Evolutionary conservation across 2,888 invertebrate genomes (phyloP), one percentile per base, ranked within the genome.

Genomic region (Calameuta filiformis): DNA sequence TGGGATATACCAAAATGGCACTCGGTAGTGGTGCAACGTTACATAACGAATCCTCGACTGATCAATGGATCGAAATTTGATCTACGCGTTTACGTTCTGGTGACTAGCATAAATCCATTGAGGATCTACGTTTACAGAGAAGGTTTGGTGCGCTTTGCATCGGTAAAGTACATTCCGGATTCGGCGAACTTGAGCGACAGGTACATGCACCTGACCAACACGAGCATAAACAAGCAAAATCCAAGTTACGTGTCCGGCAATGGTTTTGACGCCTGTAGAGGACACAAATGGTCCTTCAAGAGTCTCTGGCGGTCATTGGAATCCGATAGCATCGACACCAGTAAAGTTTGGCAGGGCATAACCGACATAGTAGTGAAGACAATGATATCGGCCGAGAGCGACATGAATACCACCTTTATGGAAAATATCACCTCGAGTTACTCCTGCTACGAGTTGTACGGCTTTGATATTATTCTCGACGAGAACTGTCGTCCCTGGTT

Each of bases 21-120:
- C 76, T 95, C 97, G 0, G 94, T 98, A 23, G 96, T 99, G 77
- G 98, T 98, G 0, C 98, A 99, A 91, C 95, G 92, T 84, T 98
- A 96, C 89, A 73, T 97, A 80, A 94, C 95, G 81, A 95, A 95
- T 86, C 97, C 97, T 0, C 95, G 95, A 89, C 93, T 97, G 75
- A 96, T 98, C 85, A 98, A 98, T 90, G 97, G 97, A 73, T 97
- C 96, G 92, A 99, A 99, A 93, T 99, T 99, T 92, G 99, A 99
- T 93, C 94, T 99, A 87, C 94, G 99, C 37, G 92, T 99, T 69
- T 99, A 99, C 91, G 98, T 98, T 75, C 93, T 98, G 33, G 96
- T 99, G 31, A 98, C 98, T 0, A 97, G 97, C 68, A 95, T 98
- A 82, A 96, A 98, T 91, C 99, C 99, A 0, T 93, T 98, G n/a